Percentiles rank a stretch among this genome's conserved stretches.
These are phyloP conservation scores for Brachylomia viminalis DNA, from an alignment of 2,888 invertebrate genomes.

Conservation along the genomic window DNA sequence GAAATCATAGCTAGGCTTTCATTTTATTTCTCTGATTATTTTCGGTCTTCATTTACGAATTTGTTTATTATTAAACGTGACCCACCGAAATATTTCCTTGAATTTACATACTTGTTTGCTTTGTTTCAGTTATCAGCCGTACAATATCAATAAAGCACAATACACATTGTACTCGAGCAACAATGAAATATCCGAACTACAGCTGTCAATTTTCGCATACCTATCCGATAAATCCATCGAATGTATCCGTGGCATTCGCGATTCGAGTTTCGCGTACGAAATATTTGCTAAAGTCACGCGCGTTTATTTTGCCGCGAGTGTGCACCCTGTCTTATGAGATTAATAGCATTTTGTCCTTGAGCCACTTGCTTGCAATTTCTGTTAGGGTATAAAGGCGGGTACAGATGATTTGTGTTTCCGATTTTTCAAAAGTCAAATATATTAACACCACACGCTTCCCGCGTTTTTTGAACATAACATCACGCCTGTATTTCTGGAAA, in stretches of 20 bases:
- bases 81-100: neutral
- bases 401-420: neutral
- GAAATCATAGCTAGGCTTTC: neutral
- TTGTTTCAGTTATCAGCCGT: constrained; percentile 2
- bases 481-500: fast-evolving
- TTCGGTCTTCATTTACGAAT: neutral
- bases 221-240: constrained; percentile 47
- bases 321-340: constrained; percentile 63
- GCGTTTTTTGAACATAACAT: neutral
- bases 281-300: constrained; percentile 60
- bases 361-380: constrained; percentile 17
- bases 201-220: constrained; percentile 42
- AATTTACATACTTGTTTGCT: neutral
- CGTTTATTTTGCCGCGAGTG: constrained; percentile 54
- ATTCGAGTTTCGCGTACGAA: constrained; percentile 7
- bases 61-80: neutral
- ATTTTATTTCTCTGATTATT: neutral
- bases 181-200: constrained; percentile 47
- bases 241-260: constrained; percentile 24
- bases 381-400: neutral
- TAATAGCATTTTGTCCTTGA: constrained; percentile 57
- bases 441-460: neutral
- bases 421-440: neutral
- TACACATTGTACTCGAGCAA: constrained; percentile 21
- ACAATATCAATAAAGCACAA: constrained; percentile 14